Percentiles rank a stretch among this genome's conserved stretches.
Conservation (phyloP, 2,888 invertebrate genomes). For the Rotaria magnacalcarata region DNA sequence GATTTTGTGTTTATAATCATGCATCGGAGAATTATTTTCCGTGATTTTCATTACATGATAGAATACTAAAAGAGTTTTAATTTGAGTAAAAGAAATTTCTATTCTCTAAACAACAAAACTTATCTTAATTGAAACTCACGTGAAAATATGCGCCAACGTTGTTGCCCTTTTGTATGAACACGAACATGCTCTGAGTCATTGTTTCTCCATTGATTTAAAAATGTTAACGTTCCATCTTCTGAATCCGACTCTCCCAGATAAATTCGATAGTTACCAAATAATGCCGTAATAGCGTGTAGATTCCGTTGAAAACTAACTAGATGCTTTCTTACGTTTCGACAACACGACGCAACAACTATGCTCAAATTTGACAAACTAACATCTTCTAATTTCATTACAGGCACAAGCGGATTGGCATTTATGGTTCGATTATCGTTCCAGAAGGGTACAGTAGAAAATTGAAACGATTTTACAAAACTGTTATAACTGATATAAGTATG, state of each 20-base stretch:
- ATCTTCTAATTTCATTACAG: background rate
- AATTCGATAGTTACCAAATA: background rate
- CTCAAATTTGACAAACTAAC: background rate
- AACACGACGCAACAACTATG: background rate
- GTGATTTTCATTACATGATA: no score
- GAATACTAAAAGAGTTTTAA: no score
- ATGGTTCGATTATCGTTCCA: background rate
- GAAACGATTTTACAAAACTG: background rate
- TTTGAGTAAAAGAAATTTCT: no score
- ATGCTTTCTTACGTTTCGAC: background rate
- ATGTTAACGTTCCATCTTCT: background rate
- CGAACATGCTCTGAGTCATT: background rate
- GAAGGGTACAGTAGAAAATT: background rate
- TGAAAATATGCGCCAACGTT: background rate
- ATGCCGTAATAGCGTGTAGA: background rate
- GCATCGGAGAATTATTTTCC: no score
- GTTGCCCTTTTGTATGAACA: background rate
- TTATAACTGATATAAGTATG: background rate
- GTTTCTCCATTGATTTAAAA: background rate
- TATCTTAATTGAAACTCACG: background rate
- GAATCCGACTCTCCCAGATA: conserved; percentile 7
- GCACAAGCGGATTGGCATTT: background rate
- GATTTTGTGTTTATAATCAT: no score
- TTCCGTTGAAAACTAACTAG: background rate
- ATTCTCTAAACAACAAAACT: no score